phyloP scores from a whole-genome alignment of 2,888 invertebrate genomes.

The Leptinotarsa tumamoca region DNA sequence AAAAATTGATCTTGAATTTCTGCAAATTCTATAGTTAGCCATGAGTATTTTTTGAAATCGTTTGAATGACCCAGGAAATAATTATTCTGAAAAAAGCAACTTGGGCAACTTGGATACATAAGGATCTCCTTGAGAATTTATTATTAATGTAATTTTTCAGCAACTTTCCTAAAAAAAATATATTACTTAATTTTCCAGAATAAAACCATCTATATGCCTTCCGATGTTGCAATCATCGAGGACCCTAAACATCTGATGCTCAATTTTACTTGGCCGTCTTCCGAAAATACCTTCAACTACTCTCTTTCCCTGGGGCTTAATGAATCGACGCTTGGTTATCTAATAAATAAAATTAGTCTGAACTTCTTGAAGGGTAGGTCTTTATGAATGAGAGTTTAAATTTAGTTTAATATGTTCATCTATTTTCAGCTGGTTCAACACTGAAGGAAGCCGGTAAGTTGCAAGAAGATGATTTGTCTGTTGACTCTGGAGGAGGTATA shows the following conservation, averaged over 20 bases:
- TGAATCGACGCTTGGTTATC: conserved; percentile 28
- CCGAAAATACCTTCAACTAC: conserved; percentile 38
- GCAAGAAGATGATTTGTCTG: conserved; percentile 1
- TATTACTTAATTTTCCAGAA: conserved; percentile 33
- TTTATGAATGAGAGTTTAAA: neutral
- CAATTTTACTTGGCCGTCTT: conserved; percentile 46
- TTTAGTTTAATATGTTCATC: neutral
- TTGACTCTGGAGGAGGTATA: conserved; percentile 36
- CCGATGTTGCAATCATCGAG: conserved; percentile 36
- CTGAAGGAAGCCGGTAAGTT: conserved; percentile 12
- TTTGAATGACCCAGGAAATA: too few relatives aligned
- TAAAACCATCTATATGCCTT: conserved; percentile 37
- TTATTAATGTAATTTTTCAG: too few relatives aligned
- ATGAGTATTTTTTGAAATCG: too few relatives aligned
- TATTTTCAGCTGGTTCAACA: conserved; percentile 7
- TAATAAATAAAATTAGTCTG: conserved; percentile 37
- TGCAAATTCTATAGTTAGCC: too few relatives aligned
- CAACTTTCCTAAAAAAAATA: too few relatives aligned
- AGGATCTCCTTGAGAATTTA: too few relatives aligned
- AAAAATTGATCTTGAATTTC: too few relatives aligned
- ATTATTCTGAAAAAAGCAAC: too few relatives aligned
- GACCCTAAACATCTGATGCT: conserved; percentile 26
- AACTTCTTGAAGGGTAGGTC: conserved; percentile 42
- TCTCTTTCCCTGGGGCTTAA: conserved; percentile 39
- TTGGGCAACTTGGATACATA: too few relatives aligned